Evolutionary conservation across 1,140 invertebrate species (phyloP).

Genomic region (Trichonephila inaurata): DNA sequence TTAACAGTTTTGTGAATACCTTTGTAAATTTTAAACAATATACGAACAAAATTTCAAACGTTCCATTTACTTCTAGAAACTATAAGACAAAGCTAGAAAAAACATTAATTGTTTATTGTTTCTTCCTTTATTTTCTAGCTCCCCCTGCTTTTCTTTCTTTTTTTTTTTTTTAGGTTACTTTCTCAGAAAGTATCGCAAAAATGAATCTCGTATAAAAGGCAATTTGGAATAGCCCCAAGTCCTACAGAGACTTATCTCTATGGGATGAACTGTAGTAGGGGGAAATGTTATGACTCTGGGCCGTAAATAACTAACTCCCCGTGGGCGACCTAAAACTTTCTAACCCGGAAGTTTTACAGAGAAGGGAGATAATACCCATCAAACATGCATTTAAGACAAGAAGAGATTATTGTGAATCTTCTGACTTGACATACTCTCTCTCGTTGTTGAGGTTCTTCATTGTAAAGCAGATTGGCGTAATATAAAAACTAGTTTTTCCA

Average conservation of each 20-base stretch:
- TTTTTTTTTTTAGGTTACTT: too few relatives aligned
- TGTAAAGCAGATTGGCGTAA: background rate
- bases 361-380: background rate
- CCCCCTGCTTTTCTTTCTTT: too few relatives aligned
- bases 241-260: too few relatives aligned
- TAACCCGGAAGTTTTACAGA: constrained; percentile 44
- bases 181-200: background rate
- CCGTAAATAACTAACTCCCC: constrained; percentile 32
- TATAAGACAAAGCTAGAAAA: too few relatives aligned
- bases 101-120: too few relatives aligned
- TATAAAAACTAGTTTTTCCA: background rate
- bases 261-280: background rate
- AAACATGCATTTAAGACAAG: constrained; percentile 29
- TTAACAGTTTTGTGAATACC: too few relatives aligned
- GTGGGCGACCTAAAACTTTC: constrained; percentile 34
- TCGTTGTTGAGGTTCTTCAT: background rate
- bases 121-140: too few relatives aligned
- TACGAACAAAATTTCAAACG: too few relatives aligned
- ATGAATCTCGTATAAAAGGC: background rate
- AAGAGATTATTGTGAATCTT: constrained; percentile 27
- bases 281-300: background rate
- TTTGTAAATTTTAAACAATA: too few relatives aligned
- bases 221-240: background rate
- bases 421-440: background rate
- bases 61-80: too few relatives aligned